These are phyloP conservation scores for Hypena proboscidalis DNA, from an alignment of 2,888 invertebrate genomes.

Conservation along the genomic window DNA sequence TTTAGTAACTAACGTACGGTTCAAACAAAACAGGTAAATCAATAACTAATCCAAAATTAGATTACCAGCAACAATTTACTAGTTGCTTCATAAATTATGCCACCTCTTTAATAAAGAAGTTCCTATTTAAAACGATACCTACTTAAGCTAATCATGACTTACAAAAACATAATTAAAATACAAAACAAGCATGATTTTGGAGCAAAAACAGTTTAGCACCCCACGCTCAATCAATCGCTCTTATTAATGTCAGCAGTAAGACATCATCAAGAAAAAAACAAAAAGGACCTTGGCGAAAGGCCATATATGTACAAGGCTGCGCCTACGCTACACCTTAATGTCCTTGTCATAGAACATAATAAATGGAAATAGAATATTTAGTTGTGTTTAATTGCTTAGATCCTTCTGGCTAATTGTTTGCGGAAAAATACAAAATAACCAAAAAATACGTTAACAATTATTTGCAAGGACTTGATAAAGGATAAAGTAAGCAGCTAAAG, in stretches of 20 bases:
- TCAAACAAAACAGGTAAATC: too few species aligned
- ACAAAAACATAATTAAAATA: constrained; percentile 33
- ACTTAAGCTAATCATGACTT: constrained; percentile 27
- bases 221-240: constrained; percentile 47
- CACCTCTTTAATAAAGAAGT: constrained; percentile 11
- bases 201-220: constrained; percentile 39
- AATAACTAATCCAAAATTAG: too few species aligned
- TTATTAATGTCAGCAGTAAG: constrained; percentile 40
- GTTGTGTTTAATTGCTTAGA: too few species aligned
- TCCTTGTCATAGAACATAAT: constrained; percentile 48
- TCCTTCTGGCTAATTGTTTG: background rate
- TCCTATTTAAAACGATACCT: constrained; percentile 19
- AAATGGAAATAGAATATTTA: constrained; percentile 32
- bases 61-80: too few species aligned
- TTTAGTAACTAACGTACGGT: too few species aligned
- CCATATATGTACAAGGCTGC: constrained; percentile 54
- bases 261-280: constrained; percentile 45
- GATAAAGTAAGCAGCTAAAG: too few species aligned
- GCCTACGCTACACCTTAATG: constrained; percentile 57
- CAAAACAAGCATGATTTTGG: constrained; percentile 26
- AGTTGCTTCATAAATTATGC: constrained; percentile 22
- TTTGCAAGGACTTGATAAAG: too few species aligned
- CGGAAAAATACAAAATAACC: too few species aligned
- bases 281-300: constrained; percentile 56
- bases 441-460: too few species aligned